Conservation (phyloP, 2,113 vertebrate species). For the Centropristis striata region DNA sequence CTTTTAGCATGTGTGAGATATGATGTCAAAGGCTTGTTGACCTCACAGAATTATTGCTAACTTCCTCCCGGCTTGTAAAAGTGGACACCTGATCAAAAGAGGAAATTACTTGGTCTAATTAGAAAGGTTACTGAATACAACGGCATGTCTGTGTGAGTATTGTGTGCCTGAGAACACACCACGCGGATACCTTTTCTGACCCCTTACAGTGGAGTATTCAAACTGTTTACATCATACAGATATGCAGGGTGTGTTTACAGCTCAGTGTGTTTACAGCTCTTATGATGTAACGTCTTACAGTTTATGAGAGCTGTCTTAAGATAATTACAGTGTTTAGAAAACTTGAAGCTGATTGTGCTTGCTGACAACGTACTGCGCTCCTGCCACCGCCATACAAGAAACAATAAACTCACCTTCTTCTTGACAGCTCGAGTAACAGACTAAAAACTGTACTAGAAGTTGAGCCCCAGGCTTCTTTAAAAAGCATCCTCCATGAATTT, state of each 20-base stretch:
- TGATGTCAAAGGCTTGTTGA: conserved; percentile 48
- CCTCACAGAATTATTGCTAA: conserved; percentile 40
- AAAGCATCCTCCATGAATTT: not conserved
- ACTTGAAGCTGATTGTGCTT: conserved; percentile 32
- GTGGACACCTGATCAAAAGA: conserved; percentile 17
- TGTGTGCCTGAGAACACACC: not conserved
- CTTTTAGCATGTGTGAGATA: conserved; percentile 69
- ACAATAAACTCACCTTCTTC: conserved; percentile 9
- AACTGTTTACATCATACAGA: conserved; percentile 32
- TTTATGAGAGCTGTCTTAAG: conserved; percentile 59
- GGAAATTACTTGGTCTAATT: not conserved
- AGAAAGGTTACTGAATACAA: conserved; percentile 5
- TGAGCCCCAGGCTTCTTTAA: not conserved
- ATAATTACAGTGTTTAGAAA: conserved; percentile 65
- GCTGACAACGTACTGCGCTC: not conserved
- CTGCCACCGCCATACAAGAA: not conserved
- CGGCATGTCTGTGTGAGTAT: not conserved
- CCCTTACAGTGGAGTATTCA: not conserved
- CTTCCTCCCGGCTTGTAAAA: conserved; percentile 40
- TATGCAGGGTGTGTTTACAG: conserved; percentile 34
- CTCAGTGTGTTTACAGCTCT: conserved; percentile 52
- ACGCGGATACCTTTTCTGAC: not conserved
- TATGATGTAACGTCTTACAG: conserved; percentile 12
- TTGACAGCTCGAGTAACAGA: conserved; percentile 17
- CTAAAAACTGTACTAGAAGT: conserved; percentile 20